A percentile compares a stretch with the other conserved stretches of the same genome.
Conservation (phyloP, 53 echinoderm and acorn worm genomes). For the Henricia sp. region DNA sequence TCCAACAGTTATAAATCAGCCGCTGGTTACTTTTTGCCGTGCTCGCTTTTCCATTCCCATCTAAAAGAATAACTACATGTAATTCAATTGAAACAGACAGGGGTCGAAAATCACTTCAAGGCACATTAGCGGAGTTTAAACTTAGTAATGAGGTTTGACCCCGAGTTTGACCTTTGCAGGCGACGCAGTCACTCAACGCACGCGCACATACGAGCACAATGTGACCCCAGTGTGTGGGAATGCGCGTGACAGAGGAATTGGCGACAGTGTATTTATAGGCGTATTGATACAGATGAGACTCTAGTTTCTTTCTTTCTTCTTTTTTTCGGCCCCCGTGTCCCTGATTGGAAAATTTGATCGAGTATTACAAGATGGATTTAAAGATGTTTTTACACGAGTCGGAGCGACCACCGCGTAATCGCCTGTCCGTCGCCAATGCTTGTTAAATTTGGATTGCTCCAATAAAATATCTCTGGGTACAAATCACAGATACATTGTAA, state of each 20-base stretch:
- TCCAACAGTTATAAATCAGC: not conserved
- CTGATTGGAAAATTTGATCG: slow-evolving; percentile 37
- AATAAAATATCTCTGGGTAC: too few species aligned
- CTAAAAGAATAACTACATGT: not conserved
- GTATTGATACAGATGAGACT: slow-evolving; percentile 42
- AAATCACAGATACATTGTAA: too few species aligned
- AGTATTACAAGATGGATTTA: not conserved
- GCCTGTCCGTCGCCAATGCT: too few species aligned
- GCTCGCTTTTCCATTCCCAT: not conserved
- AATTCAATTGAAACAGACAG: not conserved
- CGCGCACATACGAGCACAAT: not conserved
- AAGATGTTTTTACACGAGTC: not conserved
- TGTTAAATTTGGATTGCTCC: too few species aligned
- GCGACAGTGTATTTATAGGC: slow-evolving; percentile 20
- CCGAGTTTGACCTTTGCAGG: not conserved
- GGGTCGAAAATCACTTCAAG: not conserved
- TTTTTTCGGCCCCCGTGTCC: slow-evolving; percentile 2
- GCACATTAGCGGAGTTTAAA: slow-evolving; percentile 24
- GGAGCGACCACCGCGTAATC: too few species aligned
- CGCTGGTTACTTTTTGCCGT: too few species aligned
- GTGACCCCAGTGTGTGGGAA: not conserved
- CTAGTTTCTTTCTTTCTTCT: not conserved
- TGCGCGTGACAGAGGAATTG: slow-evolving; percentile 27
- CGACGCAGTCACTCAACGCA: slow-evolving; percentile 35
- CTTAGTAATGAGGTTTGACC: slow-evolving; percentile 21